A percentile compares a stretch with the other conserved stretches of the same genome.
Conservation (phyloP, 2,888 invertebrate species). For the Caenorhabditis angaria region DNA sequence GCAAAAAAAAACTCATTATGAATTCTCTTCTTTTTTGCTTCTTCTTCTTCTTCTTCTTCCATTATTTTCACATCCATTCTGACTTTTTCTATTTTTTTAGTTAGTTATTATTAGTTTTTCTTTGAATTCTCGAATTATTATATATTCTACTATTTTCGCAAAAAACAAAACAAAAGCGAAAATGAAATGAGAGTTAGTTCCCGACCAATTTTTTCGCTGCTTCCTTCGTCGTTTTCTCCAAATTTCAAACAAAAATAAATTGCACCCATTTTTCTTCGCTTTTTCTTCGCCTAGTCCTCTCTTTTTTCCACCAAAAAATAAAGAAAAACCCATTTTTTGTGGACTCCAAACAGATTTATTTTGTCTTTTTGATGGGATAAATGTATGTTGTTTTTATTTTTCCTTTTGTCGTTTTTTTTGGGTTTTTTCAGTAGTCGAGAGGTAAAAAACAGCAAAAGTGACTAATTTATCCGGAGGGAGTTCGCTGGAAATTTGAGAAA, state of each 20-base stretch:
- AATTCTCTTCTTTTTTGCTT: conserved; percentile 12
- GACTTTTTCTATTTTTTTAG: conserved; percentile 12
- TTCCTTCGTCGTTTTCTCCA: background rate
- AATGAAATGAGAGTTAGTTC: too few species aligned
- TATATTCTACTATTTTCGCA: too few species aligned
- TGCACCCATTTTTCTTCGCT: conserved; percentile 9
- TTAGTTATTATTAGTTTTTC: conserved; percentile 17
- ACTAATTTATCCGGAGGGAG: too few species aligned
- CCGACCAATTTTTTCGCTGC: background rate
- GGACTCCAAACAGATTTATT: background rate
- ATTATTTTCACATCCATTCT: conserved; percentile 7
- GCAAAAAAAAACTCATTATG: conserved; percentile 17
- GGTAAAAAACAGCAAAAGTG: too few species aligned
- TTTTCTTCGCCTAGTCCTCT: conserved; percentile 2
- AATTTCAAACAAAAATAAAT: conserved; percentile 19
- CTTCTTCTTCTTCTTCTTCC: background rate
- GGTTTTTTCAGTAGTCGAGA: too few species aligned
- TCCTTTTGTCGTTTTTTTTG: too few species aligned
- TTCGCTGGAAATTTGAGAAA: too few species aligned
- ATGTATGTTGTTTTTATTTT: background rate
- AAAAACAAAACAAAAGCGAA: too few species aligned
- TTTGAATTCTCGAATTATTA: too few species aligned
- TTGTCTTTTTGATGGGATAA: background rate
- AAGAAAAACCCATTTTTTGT: background rate
- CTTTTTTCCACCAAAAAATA: background rate